Conservation (phyloP, 1,140 invertebrate species). For the Periplaneta americana region DNA sequence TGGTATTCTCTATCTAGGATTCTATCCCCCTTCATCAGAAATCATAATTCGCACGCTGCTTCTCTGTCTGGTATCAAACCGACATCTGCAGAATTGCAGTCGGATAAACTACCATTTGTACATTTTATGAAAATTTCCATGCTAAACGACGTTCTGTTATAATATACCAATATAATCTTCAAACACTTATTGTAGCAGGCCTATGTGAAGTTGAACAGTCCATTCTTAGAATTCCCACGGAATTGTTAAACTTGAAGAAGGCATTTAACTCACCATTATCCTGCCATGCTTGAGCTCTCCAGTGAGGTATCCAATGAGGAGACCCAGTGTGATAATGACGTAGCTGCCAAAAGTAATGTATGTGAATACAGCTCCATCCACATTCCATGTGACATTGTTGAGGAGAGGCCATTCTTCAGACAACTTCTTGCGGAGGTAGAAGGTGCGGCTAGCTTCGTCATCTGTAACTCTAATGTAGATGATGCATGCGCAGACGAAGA, state of each 20-base stretch:
- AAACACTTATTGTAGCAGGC: not conserved
- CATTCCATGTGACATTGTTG: conserved; percentile 64
- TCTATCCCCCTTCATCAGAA: too few species aligned
- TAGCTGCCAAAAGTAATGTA: conserved; percentile 57
- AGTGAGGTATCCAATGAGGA: conserved; percentile 55
- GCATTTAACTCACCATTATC: conserved; percentile 44
- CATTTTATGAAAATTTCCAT: not conserved
- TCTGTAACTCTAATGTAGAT: conserved; percentile 61
- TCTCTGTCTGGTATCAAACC: too few species aligned
- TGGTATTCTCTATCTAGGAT: too few species aligned
- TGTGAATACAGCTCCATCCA: conserved; percentile 51
- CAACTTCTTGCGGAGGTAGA: conserved; percentile 59
- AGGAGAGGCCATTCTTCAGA: conserved; percentile 69
- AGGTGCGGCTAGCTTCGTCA: conserved; percentile 59
- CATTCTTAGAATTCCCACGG: not conserved
- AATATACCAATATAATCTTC: not conserved
- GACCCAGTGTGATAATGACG: conserved; percentile 59
- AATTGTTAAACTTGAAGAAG: too few species aligned
- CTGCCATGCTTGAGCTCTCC: conserved; percentile 54
- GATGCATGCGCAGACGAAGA: conserved; percentile 58
- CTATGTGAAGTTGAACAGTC: not conserved
- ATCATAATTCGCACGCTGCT: too few species aligned
- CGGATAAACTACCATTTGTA: too few species aligned
- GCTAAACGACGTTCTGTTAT: not conserved
- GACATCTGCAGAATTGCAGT: too few species aligned